A percentile compares a stretch with the other conserved stretches of the same genome.
These are phyloP conservation scores for Hepsetus odoe DNA, from an alignment of 2,113 vertebrate genomes.

Conservation along the genomic window DNA sequence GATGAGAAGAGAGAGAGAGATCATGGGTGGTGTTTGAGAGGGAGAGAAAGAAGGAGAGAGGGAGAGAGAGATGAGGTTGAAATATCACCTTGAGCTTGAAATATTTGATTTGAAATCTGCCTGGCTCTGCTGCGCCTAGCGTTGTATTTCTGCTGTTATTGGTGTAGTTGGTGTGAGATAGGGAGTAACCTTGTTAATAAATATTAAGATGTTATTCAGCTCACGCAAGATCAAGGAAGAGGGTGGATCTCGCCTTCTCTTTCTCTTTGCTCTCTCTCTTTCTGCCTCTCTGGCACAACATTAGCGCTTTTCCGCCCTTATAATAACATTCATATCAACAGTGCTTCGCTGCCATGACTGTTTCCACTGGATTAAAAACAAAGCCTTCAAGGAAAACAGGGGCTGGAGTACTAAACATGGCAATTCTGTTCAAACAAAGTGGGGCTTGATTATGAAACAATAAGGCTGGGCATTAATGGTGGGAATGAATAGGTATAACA, in stretches of 20 bases:
- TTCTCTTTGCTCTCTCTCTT: constrained; percentile 12
- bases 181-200: constrained; percentile 73
- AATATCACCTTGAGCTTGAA: constrained; percentile 69
- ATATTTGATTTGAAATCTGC: constrained; percentile 60
- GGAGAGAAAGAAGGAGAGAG: constrained; percentile 16
- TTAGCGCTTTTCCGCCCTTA: not conserved
- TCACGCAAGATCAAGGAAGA: constrained; percentile 59
- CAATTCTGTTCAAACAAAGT: not conserved
- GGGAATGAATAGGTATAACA: not conserved
- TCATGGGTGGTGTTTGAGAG: constrained; percentile 30
- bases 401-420: not conserved
- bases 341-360: not conserved
- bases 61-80: constrained; percentile 3
- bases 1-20: constrained; percentile 31
- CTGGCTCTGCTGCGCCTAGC: constrained; percentile 58
- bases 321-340: constrained; percentile 5
- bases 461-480: not conserved
- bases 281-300: not conserved
- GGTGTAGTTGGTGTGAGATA: constrained; percentile 68
- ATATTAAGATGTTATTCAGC: constrained; percentile 78
- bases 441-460: not conserved
- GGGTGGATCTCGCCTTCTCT: not conserved
- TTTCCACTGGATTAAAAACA: not conserved
- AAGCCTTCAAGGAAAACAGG: not conserved
- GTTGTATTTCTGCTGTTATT: constrained; percentile 65